Base-by-base conservation (phyloP, 2,888 invertebrate genomes). In the Oegoconia quadripuncta region DNA sequence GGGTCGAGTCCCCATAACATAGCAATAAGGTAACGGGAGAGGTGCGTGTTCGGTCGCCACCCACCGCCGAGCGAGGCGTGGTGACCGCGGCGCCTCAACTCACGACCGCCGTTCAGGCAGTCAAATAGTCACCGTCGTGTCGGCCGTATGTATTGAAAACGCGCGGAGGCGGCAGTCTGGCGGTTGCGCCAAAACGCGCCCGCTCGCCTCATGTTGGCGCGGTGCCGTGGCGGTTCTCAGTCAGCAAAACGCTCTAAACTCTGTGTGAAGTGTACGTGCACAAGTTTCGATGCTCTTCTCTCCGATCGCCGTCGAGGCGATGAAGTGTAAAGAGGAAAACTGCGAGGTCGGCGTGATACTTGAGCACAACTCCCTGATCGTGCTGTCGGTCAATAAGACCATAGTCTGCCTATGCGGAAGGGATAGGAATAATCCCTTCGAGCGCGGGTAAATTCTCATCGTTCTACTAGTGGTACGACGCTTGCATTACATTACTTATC, bases 241-340 rank as follows among this genome's bases (percentile, higher is more conserved):
- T 59, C 41, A 43, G 50, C 45, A 44, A 39, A 47, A 46, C 46
- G 56, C 47, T 56, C 49, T 48, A 52, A 50, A 56, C 58, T 54
- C 55, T 46, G 55, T 72, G 71, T 74, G 68, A 66, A 74, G 77
- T 79, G 77, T 68, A 66, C 59, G 77, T 76, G 74, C 72, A 59
- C 66, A 69, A 74, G 67, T 70, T 77, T 82, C 80, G 71, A 87
- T 86, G 86, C 84, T 83, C 83, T 84, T 84, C 78, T 75, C 86
- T 83, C 78, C 80, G 55, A 82, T 87, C 84, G 86, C 83, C 81
- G 75, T 74, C 47, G 81, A 81, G 80, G 86, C 87, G 87, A 88
- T 88, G 88, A 88, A 88, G 88, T 88, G 88, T 76, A 87, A 87
- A 79, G 88, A 84, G 82, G 87, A 83, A 75, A 88, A 88, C 70